Evolutionary conservation across 2,797 vertebrate species (phyloP).

Genomic region (Cyprinella venusta): DNA sequence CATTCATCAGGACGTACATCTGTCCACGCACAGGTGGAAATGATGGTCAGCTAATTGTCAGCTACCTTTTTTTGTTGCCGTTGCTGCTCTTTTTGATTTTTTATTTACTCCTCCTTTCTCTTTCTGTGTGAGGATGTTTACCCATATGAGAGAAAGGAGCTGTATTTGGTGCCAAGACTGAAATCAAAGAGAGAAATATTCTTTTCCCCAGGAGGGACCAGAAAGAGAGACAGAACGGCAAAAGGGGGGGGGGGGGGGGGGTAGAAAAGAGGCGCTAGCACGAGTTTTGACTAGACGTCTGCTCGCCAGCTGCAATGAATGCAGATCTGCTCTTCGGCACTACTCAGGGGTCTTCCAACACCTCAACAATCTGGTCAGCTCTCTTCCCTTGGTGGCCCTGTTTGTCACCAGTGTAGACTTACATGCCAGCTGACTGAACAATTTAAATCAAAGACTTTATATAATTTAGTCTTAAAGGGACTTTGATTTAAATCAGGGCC

Average conservation of each 20-base stretch:
- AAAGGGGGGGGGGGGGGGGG: conserved; percentile 8
- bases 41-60: conserved; percentile 19
- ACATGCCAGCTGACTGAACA: neutral
- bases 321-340: conserved; percentile 38
- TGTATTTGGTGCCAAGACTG: conserved; percentile 62
- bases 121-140: conserved; percentile 40
- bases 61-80: conserved; percentile 21
- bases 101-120: conserved; percentile 22
- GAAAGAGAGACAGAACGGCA: conserved; percentile 47
- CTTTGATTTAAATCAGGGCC: neutral
- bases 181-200: conserved; percentile 62
- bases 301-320: conserved; percentile 58
- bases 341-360: conserved; percentile 35
- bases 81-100: conserved; percentile 18
- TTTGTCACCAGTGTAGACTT: conserved; percentile 29
- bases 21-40: conserved; percentile 50
- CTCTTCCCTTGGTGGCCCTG: conserved; percentile 28
- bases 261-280: conserved; percentile 34
- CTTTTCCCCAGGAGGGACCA: conserved; percentile 49
- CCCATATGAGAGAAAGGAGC: conserved; percentile 56
- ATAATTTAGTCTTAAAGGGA: too few species aligned
- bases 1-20: conserved; percentile 61
- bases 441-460: neutral
- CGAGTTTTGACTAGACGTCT: conserved; percentile 54
- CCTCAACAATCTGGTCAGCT: conserved; percentile 41